Evolutionary conservation across 2,888 invertebrate species (phyloP), one percentile per base, ranked within the genome.

Genomic region (Calameuta pallipes): DNA sequence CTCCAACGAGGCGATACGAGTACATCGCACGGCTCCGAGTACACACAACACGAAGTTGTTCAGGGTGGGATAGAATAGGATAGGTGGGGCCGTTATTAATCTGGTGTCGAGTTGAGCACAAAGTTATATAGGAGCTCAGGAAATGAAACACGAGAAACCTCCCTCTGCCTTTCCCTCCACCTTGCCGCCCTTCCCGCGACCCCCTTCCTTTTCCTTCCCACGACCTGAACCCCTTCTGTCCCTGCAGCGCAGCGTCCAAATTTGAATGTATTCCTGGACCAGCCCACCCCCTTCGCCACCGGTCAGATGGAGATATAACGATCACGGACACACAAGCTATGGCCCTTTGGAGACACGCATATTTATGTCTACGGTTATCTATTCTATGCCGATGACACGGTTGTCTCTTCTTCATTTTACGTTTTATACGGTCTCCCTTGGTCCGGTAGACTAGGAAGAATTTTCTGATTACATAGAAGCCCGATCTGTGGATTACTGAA

Each of bases 101-200:
- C 91, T 91, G 90, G 91, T 91, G 91, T 91, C 91, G 91, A 91
- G 91, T 91, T 91, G 90, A 90, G 91, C 91, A 91, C 91, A 91
- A 90, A 91, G 91, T 91, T 91, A 91, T 91, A 91, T 90, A 90
- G 91, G 91, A 91, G 91, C 91, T 90, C 91, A 91, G 91, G 91
- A 91, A 91, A 91, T 91, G 91, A 91, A 91, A 91, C 91, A 91
- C 91, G 91, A 91, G 88, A 90, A 89, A 89, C 88, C 87, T 87
- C 87, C 87, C 87, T 83, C 83, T 76, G 23, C 75, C 76, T 30
- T 75, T 76, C 80, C 77, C 81, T 77, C 76, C 13, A 23, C 71
- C 77, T 11, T 34, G 76, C 76, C 77, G 71, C 76, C 80, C 76
- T 73, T 77, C 80, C 83, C 80, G 31, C 80, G 31, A 81, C 76